Conservation (phyloP, 1,140 invertebrate genomes). For the Brachionus angularis region DNA sequence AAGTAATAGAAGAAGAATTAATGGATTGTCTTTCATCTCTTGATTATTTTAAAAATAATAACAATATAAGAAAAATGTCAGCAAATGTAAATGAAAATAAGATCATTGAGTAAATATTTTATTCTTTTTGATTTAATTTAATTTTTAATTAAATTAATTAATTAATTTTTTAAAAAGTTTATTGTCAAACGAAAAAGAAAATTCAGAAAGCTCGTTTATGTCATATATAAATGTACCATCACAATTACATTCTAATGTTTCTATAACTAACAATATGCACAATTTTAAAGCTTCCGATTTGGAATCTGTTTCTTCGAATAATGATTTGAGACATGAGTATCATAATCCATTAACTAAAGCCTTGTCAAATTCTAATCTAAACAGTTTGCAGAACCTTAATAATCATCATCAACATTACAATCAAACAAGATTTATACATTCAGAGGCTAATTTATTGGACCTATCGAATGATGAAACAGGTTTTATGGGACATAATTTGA, state of each 20-base stretch:
- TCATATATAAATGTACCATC: constrained; percentile 25
- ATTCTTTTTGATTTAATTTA: not conserved
- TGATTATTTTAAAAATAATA: constrained; percentile 26
- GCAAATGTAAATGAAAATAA: not conserved
- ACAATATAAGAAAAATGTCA: not conserved
- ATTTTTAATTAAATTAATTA: not conserved
- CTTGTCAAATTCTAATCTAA: constrained; percentile 7
- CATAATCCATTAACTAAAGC: constrained; percentile 31
- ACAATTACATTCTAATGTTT: constrained; percentile 13
- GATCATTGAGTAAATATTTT: not conserved
- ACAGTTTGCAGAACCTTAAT: no score
- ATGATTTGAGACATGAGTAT: not conserved
- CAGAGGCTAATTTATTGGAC: constrained; percentile 18
- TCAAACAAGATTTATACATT: not conserved
- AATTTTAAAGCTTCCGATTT: constrained; percentile 2
- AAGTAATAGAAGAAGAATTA: constrained; percentile 36
- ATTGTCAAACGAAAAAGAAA: not conserved
- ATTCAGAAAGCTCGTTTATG: not conserved
- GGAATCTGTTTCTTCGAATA: not conserved
- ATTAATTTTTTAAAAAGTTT: not conserved
- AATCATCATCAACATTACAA: not conserved
- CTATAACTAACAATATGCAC: constrained; percentile 15
- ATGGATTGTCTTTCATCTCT: constrained; percentile 11
- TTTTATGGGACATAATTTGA: no score
- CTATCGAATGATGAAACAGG: not conserved